Evolutionary conservation across 2,113 vertebrate species (phyloP).

Genomic region (Marcusenius ussheri): DNA sequence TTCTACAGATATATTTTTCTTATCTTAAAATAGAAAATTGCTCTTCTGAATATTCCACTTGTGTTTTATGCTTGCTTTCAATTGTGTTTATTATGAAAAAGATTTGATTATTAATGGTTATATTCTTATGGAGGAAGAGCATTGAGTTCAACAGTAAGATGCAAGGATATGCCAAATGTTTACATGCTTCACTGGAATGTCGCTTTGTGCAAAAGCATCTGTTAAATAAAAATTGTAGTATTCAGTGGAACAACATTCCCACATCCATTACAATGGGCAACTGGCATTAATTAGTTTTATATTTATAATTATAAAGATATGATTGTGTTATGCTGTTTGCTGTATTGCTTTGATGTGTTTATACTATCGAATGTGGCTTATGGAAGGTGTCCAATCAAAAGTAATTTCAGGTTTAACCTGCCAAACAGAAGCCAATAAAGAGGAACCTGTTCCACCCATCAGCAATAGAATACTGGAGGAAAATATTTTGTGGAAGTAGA

Average conservation of each 20-base stretch:
- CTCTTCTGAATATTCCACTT: background rate
- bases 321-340: background rate
- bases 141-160: background rate
- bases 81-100: background rate
- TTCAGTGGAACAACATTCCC: background rate
- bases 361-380: background rate
- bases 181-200: background rate
- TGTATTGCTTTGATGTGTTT: background rate
- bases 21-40: background rate
- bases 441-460: no score
- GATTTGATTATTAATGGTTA: background rate
- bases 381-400: no score
- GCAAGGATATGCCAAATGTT: background rate
- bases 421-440: no score
- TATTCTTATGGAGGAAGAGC: background rate
- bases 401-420: no score
- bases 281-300: background rate
- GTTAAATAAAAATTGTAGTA: background rate
- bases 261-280: background rate
- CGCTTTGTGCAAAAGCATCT: background rate
- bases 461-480: no score
- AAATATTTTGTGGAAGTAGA: background rate
- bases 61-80: background rate
- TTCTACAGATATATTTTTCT: background rate
- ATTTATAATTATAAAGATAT: background rate